Conservation (phyloP, 2,797 vertebrate species). For the Centropyge bicolor region DNA sequence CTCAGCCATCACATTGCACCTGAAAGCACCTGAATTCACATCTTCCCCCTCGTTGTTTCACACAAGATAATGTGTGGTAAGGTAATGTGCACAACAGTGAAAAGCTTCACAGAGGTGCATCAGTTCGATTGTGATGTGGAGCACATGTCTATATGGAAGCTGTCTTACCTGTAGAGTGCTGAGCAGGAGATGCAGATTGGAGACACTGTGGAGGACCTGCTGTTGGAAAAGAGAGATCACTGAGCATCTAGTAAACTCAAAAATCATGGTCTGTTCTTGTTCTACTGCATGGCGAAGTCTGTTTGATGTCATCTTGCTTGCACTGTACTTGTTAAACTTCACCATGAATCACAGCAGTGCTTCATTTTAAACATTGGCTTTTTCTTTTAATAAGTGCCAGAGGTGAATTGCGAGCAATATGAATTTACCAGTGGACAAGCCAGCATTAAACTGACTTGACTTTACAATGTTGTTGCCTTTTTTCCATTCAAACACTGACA, state of each 20-base stretch:
- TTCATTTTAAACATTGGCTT: slow-evolving; percentile 9
- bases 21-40: not conserved
- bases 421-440: slow-evolving; percentile 13
- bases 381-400: slow-evolving; percentile 2
- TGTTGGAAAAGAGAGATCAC: slow-evolving; percentile 73
- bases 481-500: slow-evolving; percentile 30
- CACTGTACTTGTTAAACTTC: slow-evolving; percentile 15
- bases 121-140: slow-evolving; percentile 23
- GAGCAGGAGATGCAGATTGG: slow-evolving; percentile 92
- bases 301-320: slow-evolving; percentile 1
- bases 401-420: not conserved
- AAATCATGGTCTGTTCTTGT: not conserved
- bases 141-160: not conserved
- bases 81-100: not conserved
- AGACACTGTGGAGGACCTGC: slow-evolving; percentile 92
- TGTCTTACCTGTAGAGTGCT: slow-evolving; percentile 90
- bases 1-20: not conserved
- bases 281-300: not conserved
- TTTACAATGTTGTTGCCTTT: slow-evolving; percentile 26
- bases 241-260: slow-evolving; percentile 31
- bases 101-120: slow-evolving; percentile 15
- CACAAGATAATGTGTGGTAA: too few relatives aligned
- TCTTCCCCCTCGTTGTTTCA: not conserved
- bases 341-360: not conserved
- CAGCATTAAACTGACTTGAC: slow-evolving; percentile 10